phyloP scores from a whole-genome alignment of 1,140 invertebrate species.

The Cotesia glomerata region DNA sequence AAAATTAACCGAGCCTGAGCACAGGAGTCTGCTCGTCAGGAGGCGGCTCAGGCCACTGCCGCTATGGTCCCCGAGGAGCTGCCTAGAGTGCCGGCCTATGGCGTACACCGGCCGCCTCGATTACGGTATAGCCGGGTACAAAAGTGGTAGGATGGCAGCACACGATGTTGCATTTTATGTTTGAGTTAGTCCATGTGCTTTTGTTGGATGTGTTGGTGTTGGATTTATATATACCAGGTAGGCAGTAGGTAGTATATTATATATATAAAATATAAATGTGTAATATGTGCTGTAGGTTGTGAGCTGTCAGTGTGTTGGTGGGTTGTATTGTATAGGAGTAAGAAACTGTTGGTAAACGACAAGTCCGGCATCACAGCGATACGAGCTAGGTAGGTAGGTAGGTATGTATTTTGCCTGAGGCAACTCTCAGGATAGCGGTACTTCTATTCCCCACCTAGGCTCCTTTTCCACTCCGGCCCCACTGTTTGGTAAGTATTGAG shows the following conservation, averaged over 20 bases:
- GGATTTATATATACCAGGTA: too few relatives aligned
- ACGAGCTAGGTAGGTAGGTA: conserved; percentile 52
- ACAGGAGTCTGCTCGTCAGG: neutral
- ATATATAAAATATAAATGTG: too few relatives aligned
- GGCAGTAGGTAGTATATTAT: too few relatives aligned
- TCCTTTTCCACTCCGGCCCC: neutral
- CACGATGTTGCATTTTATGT: neutral
- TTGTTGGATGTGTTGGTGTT: conserved; percentile 10
- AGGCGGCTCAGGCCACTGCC: conserved; percentile 24
- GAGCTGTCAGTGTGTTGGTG: too few relatives aligned
- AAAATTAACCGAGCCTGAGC: neutral
- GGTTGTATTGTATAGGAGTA: conserved; percentile 1
- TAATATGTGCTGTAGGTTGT: too few relatives aligned
- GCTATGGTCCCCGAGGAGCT: neutral
- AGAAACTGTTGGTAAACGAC: conserved; percentile 23
- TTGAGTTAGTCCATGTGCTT: neutral
- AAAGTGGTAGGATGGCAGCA: conserved; percentile 11
- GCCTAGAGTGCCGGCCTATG: conserved; percentile 24
- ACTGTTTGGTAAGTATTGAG: too few relatives aligned
- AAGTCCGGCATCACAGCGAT: conserved; percentile 32
- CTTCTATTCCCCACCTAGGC: conserved; percentile 39
- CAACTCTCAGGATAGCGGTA: conserved; percentile 54
- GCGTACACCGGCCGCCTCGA: conserved; percentile 20
- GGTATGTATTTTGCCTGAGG: conserved; percentile 55
- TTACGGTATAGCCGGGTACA: conserved; percentile 18